Evolutionary conservation across 2,113 vertebrate genomes (phyloP), one percentile per base, ranked within the genome.

Genomic region (Rousettus leschenaultii): DNA sequence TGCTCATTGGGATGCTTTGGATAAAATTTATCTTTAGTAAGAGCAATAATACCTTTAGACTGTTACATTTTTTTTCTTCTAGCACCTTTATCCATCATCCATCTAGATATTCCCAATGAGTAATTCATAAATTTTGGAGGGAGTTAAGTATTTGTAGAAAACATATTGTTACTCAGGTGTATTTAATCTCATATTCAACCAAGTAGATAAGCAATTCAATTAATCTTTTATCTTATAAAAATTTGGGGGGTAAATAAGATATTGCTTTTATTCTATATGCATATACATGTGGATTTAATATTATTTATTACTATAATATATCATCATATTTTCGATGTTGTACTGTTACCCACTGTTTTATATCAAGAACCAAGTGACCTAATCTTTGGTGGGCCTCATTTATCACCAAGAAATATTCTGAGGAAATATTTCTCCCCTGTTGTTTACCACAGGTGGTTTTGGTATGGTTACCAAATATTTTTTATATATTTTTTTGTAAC

Each of bases 401-500:
- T 77, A 88, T 30, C 7, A 93, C 43, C 55, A 73, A 93, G 77
- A 96, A 77, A 35, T 86, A 82, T 40, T 88, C 35, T 74, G 26
- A 92, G 28, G 53, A 87, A 91, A 90, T 45, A 84, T 87, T 97
- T 96, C 22, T 68, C 57, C 12, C 5, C 18, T 92, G 88, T 57
- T 85, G 18, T 57, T 88, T 57, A 96, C 59, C 45, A 80, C 86
- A 90, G 73, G 65, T 95, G 48, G 12, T 73, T 96, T 96, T 63
- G 57, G 24, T 94, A 91, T 96, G 93, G 55, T 77, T 88, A 77
- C n/a, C 18, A 94, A 93, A 79, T 90, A 93, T 87, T 94, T 96
- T 92, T 55, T 88, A 35, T 48, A 24, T 48, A n/a, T 86, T 75
- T 92, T 77, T 87, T 74, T 28, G 68, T 21, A 3, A 71, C 66